phyloP scores from a whole-genome alignment of 2,113 vertebrate genomes.

The Gymnogyps californianus region DNA sequence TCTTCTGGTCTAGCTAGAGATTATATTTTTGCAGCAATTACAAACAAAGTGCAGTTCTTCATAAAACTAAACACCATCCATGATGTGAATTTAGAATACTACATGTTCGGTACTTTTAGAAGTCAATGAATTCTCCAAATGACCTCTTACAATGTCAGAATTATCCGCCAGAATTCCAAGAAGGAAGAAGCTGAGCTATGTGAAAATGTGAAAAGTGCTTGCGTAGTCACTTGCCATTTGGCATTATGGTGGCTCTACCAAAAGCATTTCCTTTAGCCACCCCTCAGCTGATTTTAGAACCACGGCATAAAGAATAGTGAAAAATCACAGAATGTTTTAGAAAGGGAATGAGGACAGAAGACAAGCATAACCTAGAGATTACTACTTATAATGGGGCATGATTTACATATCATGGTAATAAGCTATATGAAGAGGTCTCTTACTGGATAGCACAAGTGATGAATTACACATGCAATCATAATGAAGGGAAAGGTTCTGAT shows the following conservation, averaged over 20 bases:
- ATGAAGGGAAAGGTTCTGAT: background rate
- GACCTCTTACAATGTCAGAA: background rate
- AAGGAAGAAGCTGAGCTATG: background rate
- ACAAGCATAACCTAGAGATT: background rate
- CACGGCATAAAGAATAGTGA: background rate
- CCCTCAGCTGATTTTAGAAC: background rate
- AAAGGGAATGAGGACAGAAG: background rate
- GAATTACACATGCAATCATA: background rate
- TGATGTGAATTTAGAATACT: background rate
- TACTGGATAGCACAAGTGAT: background rate
- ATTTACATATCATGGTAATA: background rate
- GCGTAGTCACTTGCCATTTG: background rate
- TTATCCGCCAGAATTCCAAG: background rate
- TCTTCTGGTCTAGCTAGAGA: background rate
- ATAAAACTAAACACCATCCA: background rate
- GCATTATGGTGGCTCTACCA: background rate
- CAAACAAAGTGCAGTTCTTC: background rate
- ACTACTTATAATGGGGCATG: background rate
- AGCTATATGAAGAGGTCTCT: background rate
- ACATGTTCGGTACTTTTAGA: background rate
- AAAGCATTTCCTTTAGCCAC: background rate
- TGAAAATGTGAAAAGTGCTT: background rate
- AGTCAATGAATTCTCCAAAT: background rate
- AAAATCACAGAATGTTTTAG: background rate
- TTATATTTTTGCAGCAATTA: background rate